Evolutionary conservation across 2,888 invertebrate genomes (phyloP).

Genomic region (Ecliptopera silaceata): DNA sequence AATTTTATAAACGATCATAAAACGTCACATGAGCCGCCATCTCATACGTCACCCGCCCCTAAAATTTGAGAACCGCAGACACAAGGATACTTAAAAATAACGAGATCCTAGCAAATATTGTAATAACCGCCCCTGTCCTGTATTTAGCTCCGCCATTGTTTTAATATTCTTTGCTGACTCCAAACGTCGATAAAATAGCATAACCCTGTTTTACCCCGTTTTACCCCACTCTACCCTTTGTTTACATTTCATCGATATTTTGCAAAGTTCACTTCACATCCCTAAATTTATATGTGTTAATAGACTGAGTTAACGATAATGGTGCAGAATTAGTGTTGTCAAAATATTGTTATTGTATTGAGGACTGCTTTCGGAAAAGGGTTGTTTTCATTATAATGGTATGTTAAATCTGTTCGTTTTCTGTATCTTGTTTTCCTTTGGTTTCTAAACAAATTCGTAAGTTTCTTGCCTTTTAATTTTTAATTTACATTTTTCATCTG

Average conservation of each 20-base stretch:
- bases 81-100: constrained; percentile 81
- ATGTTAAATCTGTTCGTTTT: not conserved
- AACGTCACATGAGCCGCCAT: constrained; percentile 26
- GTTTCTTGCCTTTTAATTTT: too few species aligned
- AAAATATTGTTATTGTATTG: constrained; percentile 51
- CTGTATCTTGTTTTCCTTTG: not conserved
- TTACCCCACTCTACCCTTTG: constrained; percentile 45
- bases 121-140: constrained; percentile 66
- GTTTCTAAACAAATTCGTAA: not conserved
- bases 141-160: constrained; percentile 65
- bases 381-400: not conserved
- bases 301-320: constrained; percentile 63
- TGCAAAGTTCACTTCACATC: constrained; percentile 61
- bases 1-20: constrained; percentile 25
- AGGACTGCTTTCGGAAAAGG: constrained; percentile 45
- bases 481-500: too few species aligned
- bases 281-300: constrained; percentile 68
- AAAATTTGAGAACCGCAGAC: constrained; percentile 67
- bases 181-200: constrained; percentile 39
- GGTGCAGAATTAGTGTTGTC: constrained; percentile 51
- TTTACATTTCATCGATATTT: constrained; percentile 68
- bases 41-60: constrained; percentile 37
- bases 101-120: constrained; percentile 81
- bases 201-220: constrained; percentile 22
- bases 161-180: constrained; percentile 71